Evolutionary conservation across 2,797 vertebrate genomes (phyloP).

Genomic region (Falco columbarius): DNA sequence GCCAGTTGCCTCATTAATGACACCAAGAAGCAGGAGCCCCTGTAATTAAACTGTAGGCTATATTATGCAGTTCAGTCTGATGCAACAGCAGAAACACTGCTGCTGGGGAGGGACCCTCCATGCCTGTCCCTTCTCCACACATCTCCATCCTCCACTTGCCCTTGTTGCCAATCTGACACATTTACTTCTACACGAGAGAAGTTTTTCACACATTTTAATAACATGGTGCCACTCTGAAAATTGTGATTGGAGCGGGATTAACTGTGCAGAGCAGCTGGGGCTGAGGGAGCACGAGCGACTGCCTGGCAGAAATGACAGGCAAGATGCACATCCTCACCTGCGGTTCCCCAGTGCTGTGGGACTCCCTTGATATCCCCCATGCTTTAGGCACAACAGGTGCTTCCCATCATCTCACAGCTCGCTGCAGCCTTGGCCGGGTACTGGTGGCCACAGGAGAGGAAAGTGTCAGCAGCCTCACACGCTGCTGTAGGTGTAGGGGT

Average conservation of each 20-base stretch:
- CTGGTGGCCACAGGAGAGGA: neutral
- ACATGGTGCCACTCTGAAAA: conserved; percentile 34
- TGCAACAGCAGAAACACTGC: neutral
- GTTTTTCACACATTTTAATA: conserved; percentile 61
- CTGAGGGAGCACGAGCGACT: fast-evolving
- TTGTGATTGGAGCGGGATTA: neutral
- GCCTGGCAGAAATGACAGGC: neutral
- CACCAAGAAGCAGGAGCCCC: conserved; percentile 74
- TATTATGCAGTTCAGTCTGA: conserved; percentile 58
- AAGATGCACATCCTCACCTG: neutral
- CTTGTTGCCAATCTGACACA: conserved; percentile 44
- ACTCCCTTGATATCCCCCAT: neutral
- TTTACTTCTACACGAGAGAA: conserved; percentile 43
- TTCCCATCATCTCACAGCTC: neutral
- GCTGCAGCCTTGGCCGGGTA: neutral
- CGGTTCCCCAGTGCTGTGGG: fast-evolving
- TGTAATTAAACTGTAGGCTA: conserved; percentile 81
- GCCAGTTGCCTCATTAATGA: conserved; percentile 78
- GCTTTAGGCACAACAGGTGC: neutral
- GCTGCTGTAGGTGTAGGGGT: neutral
- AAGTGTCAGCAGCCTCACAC: neutral
- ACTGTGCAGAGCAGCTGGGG: neutral
- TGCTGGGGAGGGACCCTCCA: conserved; percentile 6
- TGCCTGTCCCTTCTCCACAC: neutral
- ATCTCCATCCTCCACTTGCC: neutral